phyloP scores from a whole-genome alignment of 2,797 vertebrate species.

The Epinephelus awoara region DNA sequence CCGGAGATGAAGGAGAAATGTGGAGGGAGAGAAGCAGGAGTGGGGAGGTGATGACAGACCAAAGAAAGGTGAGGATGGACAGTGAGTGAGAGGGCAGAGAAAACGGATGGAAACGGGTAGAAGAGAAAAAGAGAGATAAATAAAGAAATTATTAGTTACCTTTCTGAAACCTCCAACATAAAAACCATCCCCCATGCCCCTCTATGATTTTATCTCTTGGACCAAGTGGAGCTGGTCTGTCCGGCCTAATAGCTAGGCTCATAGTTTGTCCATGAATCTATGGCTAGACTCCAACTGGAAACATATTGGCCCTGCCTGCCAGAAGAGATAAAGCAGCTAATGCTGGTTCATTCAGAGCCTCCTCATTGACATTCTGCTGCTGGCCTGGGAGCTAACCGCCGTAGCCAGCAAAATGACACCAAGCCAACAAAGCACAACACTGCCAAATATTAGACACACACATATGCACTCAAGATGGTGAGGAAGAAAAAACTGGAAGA shows the following conservation, averaged over 20 bases:
- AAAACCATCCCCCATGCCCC: conserved; percentile 22
- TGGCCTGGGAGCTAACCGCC: conserved; percentile 60
- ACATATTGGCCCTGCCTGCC: conserved; percentile 66
- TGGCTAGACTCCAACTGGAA: conserved; percentile 69
- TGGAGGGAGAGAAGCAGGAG: neutral
- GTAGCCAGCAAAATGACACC: conserved; percentile 55
- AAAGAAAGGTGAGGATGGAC: neutral
- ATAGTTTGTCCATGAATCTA: conserved; percentile 55
- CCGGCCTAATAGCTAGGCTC: conserved; percentile 41
- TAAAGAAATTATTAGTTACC: conserved; percentile 20
- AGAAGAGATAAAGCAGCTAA: conserved; percentile 74
- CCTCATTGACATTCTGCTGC: conserved; percentile 81
- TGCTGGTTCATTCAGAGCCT: conserved; percentile 72
- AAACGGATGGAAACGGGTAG: neutral
- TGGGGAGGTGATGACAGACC: neutral
- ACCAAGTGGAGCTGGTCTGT: conserved; percentile 32
- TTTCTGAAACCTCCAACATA: conserved; percentile 31
- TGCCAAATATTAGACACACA: conserved; percentile 62
- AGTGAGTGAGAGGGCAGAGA: neutral
- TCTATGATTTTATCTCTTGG: conserved; percentile 32
- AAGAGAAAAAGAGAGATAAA: conserved; percentile 14
- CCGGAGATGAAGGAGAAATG: neutral
- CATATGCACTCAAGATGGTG: conserved; percentile 34
- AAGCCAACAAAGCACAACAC: conserved; percentile 62
- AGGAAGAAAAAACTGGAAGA: conserved; percentile 60